These are phyloP conservation scores for Austrolebias charrua DNA, from an alignment of 2,797 vertebrate genomes.

Conservation along the genomic window DNA sequence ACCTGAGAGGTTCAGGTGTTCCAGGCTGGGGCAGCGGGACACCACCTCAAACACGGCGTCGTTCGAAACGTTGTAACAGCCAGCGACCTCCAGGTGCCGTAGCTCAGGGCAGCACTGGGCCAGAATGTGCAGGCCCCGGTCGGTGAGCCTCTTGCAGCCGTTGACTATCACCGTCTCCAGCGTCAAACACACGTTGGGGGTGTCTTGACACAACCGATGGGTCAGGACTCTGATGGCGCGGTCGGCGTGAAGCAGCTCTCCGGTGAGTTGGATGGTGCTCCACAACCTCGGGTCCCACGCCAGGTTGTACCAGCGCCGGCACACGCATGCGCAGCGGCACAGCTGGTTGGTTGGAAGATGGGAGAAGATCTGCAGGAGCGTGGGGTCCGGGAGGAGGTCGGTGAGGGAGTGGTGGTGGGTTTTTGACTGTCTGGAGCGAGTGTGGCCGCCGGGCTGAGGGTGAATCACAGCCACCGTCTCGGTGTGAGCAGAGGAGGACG, in stretches of 20 bases:
- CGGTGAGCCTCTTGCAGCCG: constrained; percentile 94
- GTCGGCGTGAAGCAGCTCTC: constrained; percentile 92
- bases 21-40: constrained; percentile 93
- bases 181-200: constrained; percentile 96
- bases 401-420: constrained; percentile 83
- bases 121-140: constrained; percentile 92
- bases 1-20: constrained; percentile 98
- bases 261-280: constrained; percentile 87
- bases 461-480: constrained; percentile 95
- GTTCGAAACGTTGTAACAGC: constrained; percentile 96
- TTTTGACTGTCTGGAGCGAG: constrained; percentile 81
- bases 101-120: constrained; percentile 96
- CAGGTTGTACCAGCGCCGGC: constrained; percentile 96
- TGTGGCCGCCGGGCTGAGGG: constrained; percentile 79
- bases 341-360: constrained; percentile 96
- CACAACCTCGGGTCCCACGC: constrained; percentile 97
- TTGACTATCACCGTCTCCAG: constrained; percentile 91
- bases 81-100: constrained; percentile 89
- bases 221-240: constrained; percentile 93
- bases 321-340: constrained; percentile 92
- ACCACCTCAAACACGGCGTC: constrained; percentile 96
- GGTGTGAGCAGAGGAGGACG: constrained; percentile 87
- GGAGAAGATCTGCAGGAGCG: constrained; percentile 89
- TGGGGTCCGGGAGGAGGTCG: constrained; percentile 90
- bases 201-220: constrained; percentile 95